phyloP scores from a whole-genome alignment of 2,888 invertebrate genomes.

The Ophioninae sp. region DNA sequence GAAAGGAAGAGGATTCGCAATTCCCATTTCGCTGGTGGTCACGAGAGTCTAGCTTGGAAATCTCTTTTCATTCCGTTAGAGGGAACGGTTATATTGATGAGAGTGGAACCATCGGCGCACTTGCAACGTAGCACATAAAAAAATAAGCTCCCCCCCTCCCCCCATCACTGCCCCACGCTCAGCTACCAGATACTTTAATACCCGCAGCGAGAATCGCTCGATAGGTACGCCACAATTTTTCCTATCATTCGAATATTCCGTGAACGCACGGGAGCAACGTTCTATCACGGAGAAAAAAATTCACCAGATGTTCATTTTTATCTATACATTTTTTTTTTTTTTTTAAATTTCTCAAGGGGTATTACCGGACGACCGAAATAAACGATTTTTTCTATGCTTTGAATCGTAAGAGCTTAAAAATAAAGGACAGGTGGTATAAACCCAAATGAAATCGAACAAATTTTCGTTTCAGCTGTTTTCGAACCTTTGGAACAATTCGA shows the following conservation, averaged over 20 bases:
- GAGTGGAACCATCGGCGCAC: slow-evolving; percentile 25
- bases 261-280: not conserved
- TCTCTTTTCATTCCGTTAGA: slow-evolving; percentile 57
- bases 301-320: not conserved
- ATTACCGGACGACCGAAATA: not conserved
- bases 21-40: slow-evolving; percentile 53
- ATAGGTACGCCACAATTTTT: slow-evolving; percentile 15
- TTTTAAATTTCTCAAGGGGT: not conserved
- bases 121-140: slow-evolving; percentile 10
- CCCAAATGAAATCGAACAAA: not conserved
- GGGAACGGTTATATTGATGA: slow-evolving; percentile 40
- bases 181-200: slow-evolving; percentile 20
- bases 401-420: not conserved
- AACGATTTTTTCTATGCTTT: not conserved
- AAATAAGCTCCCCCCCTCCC: not conserved
- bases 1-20: slow-evolving; percentile 61
- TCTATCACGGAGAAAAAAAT: not conserved
- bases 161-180: not conserved
- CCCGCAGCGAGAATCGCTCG: slow-evolving; percentile 14
- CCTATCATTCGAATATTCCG: not conserved
- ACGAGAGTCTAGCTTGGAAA: slow-evolving; percentile 40
- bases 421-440: not conserved
- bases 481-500: no score
- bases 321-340: not conserved
- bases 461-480: not conserved